phyloP scores from a whole-genome alignment of 1,140 invertebrate genomes.

The Drosophila willistoni region DNA sequence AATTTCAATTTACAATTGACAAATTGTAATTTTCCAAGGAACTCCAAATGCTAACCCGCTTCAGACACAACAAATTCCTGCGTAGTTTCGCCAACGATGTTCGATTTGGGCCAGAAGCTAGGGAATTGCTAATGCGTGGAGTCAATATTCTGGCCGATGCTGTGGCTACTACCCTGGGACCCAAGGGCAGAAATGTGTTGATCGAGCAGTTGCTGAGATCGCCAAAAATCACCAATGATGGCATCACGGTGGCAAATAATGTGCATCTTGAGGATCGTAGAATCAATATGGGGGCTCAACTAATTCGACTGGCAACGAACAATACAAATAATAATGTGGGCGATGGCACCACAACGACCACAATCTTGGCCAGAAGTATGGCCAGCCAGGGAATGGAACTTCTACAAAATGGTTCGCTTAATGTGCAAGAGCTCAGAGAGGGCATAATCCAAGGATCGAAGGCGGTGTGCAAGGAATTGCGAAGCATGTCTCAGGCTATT shows the following conservation, averaged over 20 bases:
- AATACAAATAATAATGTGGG: constrained; percentile 98
- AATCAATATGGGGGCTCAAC: constrained; percentile 96
- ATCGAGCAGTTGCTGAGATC: constrained; percentile 97
- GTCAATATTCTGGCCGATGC: constrained; percentile 97
- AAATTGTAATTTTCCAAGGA: too few relatives aligned
- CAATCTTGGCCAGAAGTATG: constrained; percentile 95
- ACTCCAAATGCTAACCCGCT: constrained; percentile 19
- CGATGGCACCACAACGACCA: constrained; percentile 97
- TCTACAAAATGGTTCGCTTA: constrained; percentile 87
- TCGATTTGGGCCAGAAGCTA: constrained; percentile 95
- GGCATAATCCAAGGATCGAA: constrained; percentile 96
- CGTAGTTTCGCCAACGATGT: constrained; percentile 92
- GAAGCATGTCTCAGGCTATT: constrained; percentile 92
- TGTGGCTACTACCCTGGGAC: constrained; percentile 98
- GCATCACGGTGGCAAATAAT: constrained; percentile 97
- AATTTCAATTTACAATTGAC: too few relatives aligned
- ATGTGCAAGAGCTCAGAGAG: constrained; percentile 94
- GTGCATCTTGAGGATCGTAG: constrained; percentile 95
- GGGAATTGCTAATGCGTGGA: constrained; percentile 94
- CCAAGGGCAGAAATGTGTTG: constrained; percentile 97
- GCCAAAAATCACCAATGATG: constrained; percentile 99
- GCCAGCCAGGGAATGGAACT: constrained; percentile 93
- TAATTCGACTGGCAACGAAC: constrained; percentile 97
- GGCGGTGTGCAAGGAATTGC: constrained; percentile 90
- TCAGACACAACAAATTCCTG: background rate